phyloP scores from a whole-genome alignment of 2,113 vertebrate genomes.

The Hypocryptadius cinnamomeus region DNA sequence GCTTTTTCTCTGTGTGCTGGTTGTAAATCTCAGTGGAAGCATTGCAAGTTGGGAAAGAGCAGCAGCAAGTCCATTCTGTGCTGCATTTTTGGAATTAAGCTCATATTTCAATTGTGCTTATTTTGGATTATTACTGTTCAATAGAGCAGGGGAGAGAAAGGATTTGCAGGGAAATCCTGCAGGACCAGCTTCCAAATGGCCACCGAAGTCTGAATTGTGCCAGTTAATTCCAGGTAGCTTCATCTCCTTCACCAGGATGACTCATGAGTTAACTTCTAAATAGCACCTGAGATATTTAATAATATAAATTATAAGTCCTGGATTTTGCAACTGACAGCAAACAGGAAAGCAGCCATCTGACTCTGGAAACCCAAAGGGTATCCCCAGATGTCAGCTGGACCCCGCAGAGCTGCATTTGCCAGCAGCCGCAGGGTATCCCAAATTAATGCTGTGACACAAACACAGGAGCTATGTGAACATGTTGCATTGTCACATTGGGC shows the following conservation, averaged over 20 bases:
- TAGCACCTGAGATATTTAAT: background rate
- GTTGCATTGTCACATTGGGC: background rate
- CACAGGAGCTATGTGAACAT: background rate
- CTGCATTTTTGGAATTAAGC: background rate
- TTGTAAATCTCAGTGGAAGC: background rate
- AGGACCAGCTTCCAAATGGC: background rate
- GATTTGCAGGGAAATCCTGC: background rate
- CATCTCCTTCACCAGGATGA: background rate
- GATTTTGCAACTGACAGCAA: background rate
- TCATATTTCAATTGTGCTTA: background rate
- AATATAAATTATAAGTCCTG: background rate
- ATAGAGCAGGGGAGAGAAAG: background rate
- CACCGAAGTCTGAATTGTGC: background rate
- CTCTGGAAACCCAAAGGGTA: conserved; percentile 9
- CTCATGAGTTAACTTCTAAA: background rate
- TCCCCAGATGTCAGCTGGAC: conserved; percentile 37
- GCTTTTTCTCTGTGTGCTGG: background rate
- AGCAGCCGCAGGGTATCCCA: conserved; percentile 16
- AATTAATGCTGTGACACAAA: background rate
- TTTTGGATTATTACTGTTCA: background rate
- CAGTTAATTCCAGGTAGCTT: background rate
- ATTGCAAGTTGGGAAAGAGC: background rate
- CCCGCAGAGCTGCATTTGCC: background rate
- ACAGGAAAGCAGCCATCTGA: background rate
- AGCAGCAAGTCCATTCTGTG: background rate